Evolutionary conservation across 2,113 vertebrate species (phyloP), one percentile per base, ranked within the genome.

Genomic region (Nanger granti): DNA sequence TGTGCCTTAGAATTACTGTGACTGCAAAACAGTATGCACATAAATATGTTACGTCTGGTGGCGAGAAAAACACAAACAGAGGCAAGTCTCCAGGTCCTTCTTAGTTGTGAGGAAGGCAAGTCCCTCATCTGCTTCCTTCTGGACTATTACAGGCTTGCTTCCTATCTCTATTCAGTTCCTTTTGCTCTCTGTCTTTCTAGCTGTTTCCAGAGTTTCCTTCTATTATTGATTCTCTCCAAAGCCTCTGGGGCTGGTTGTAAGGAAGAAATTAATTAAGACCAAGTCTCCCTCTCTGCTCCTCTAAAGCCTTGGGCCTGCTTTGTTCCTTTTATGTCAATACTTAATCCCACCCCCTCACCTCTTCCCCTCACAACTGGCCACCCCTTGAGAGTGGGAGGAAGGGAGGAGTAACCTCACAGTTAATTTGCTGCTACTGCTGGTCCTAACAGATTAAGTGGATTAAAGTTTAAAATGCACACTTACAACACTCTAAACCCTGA

Each of bases 11-110:
- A 97, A 94, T 14, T 15, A 94, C 96, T 96, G 55, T 6, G 76
- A 96, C 73, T 7, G 12, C n/a, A 87, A 95, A 98, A 95, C 49
- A 96, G 9, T 69, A 31, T 54, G 87, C 60, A 28, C 18, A 41
- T 54, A 90, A 73, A 83, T 97, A 94, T 55, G 89, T 97, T 97
- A 79, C 83, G 93, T 90, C 90, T 97, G 96, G 49, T 93, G 73
- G 55, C 22, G 34, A 15, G 52, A 69, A 52, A 94, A 93, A 91
- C 34, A 47, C 80, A 8, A 79, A 90, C 94, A 95, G 89, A 95
- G 69, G 64, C 31, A 94, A 97, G 82, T 94, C 86, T 98, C 87
- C 64, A 44, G 83, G 4, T 69, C 83, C 82, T 66, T 7, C 69
- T 94, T 59, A 87, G 79, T 31, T 96, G 87, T 92, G 94, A 79